phyloP scores from a whole-genome alignment of 2,113 vertebrate species.

The Gallinago media region DNA sequence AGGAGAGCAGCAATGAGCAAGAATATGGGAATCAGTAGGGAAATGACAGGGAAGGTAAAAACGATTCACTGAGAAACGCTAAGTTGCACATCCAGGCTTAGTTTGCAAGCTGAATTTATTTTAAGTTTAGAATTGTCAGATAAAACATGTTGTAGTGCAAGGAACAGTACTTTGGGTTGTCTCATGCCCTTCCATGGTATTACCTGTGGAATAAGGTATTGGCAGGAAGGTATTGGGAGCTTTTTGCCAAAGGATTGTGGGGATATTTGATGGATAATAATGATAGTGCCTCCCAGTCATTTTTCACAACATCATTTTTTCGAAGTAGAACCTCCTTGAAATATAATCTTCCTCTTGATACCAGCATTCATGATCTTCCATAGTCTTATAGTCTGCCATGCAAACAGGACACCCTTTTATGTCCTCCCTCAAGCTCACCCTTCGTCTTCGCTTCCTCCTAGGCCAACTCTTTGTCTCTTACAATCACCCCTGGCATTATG shows the following conservation, averaged over 20 bases:
- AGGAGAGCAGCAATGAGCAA: neutral
- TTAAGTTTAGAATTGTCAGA: neutral
- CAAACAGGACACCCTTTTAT: constrained; percentile 40
- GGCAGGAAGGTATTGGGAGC: neutral
- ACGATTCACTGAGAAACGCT: accelerated
- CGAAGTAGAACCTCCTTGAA: neutral
- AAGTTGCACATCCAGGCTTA: neutral
- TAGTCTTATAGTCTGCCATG: neutral
- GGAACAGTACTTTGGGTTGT: neutral
- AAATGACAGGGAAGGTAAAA: neutral
- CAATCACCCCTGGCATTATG: neutral
- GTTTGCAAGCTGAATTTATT: neutral
- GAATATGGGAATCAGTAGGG: neutral
- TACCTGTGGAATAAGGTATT: neutral
- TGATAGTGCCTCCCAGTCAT: neutral
- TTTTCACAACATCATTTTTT: neutral
- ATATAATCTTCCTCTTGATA: neutral
- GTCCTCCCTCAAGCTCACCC: neutral
- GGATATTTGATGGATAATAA: neutral
- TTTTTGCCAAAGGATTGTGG: neutral
- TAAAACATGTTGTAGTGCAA: neutral
- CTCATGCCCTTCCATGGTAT: neutral
- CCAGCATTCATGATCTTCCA: neutral
- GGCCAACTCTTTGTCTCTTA: constrained; percentile 21
- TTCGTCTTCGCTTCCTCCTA: constrained; percentile 25